Evolutionary conservation across 2,888 invertebrate species (phyloP).

Genomic region (Chrysolina oricalcia): DNA sequence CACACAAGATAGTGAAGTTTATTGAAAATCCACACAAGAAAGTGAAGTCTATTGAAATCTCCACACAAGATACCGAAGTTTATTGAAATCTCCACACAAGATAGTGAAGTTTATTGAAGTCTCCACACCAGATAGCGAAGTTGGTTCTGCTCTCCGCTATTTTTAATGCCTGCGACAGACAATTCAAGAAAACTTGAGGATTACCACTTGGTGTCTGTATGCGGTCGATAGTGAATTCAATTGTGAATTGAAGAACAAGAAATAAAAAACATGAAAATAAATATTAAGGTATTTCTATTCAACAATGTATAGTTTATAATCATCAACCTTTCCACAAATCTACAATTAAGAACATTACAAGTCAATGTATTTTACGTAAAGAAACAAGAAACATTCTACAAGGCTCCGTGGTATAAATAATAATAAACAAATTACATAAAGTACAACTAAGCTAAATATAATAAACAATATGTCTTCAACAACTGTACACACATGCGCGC

Average conservation of each 20-base stretch:
- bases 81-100: no score
- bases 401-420: constrained; percentile 67
- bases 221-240: no score
- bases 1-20: no score
- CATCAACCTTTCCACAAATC: constrained; percentile 74
- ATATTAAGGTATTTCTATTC: constrained; percentile 74
- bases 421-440: constrained; percentile 66
- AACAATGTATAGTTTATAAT: constrained; percentile 74
- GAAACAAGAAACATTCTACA: constrained; percentile 69
- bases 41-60: no score
- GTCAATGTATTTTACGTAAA: constrained; percentile 70
- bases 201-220: no score
- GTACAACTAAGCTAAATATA: constrained; percentile 69
- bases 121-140: no score
- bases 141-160: no score
- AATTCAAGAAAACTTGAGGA: no score
- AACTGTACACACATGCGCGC: constrained; percentile 68
- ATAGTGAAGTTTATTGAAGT: no score
- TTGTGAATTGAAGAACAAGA: constrained; percentile 6
- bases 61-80: no score
- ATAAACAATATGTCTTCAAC: constrained; percentile 69
- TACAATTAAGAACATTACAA: constrained; percentile 74
- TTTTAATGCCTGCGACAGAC: no score
- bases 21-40: no score
- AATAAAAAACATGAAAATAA: constrained; percentile 59